Percentiles rank a stretch among this genome's conserved stretches.
These are phyloP conservation scores for Bergia sp. DNA, from an alignment of 92 coral and sea anemone genomes.

Conservation along the genomic window DNA sequence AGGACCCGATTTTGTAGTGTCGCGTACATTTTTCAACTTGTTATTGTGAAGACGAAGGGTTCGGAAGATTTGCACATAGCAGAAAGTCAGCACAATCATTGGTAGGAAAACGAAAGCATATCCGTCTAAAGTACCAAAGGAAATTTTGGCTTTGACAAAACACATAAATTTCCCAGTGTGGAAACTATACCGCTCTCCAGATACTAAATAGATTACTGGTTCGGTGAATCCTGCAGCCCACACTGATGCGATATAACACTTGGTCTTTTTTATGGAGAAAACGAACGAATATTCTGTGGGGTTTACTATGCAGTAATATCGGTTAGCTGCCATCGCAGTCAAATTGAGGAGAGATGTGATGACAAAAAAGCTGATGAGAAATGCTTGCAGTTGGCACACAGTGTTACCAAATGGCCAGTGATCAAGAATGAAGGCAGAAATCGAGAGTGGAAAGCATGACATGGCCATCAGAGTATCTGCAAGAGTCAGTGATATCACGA, in stretches of 20 bases:
- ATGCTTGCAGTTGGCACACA: constrained; percentile 54
- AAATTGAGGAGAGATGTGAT: constrained; percentile 63
- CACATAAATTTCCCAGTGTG: constrained; percentile 7
- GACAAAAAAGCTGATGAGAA: constrained; percentile 50
- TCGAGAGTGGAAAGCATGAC: constrained; percentile 66
- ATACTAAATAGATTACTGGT: neutral
- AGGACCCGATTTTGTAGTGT: neutral
- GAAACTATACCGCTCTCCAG: neutral
- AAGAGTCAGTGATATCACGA: constrained; percentile 62
- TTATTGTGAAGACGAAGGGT: neutral
- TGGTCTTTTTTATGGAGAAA: neutral
- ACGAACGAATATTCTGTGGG: neutral
- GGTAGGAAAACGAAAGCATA: neutral
- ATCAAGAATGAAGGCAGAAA: constrained; percentile 38
- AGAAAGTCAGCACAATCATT: neutral
- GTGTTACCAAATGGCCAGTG: constrained; percentile 54
- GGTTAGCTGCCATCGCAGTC: constrained; percentile 56
- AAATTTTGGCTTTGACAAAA: neutral
- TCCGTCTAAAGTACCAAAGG: neutral
- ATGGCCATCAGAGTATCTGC: constrained; percentile 65
- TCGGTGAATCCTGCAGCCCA: neutral
- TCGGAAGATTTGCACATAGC: neutral
- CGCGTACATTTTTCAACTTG: neutral
- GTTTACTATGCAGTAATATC: constrained; percentile 42
- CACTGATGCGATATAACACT: neutral